Percentiles rank a stretch among this genome's conserved stretches.
phyloP scores from a whole-genome alignment of 1,140 invertebrate genomes.

The Formica selysi region DNA sequence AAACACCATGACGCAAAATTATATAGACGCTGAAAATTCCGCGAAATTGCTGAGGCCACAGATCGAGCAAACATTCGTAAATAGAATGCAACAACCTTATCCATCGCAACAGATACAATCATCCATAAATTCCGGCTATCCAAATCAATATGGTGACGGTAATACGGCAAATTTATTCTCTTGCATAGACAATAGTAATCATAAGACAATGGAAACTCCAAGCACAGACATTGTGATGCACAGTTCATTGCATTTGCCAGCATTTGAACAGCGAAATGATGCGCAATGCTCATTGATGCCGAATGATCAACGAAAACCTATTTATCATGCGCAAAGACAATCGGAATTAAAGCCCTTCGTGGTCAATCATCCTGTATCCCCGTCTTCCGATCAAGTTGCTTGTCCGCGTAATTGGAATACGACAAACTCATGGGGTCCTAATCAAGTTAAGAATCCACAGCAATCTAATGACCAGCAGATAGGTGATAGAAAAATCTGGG shows the following conservation, averaged over 20 bases:
- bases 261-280: conserved; percentile 60
- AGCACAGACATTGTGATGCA: conserved; percentile 73
- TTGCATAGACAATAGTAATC: conserved; percentile 69
- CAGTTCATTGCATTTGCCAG: conserved; percentile 63
- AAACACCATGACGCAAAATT: conserved; percentile 66
- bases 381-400: conserved; percentile 69
- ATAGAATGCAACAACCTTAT: conserved; percentile 67
- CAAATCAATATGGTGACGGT: conserved; percentile 62
- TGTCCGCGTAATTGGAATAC: conserved; percentile 73
- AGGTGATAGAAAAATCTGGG: conserved; percentile 68
- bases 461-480: conserved; percentile 63
- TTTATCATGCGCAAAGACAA: conserved; percentile 63
- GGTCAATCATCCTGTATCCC: conserved; percentile 67
- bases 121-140: conserved; percentile 63
- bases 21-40: conserved; percentile 67
- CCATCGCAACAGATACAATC: conserved; percentile 53
- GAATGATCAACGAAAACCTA: conserved; percentile 68
- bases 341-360: conserved; percentile 65
- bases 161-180: conserved; percentile 68
- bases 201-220: conserved; percentile 65
- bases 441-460: conserved; percentile 57
- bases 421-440: conserved; percentile 67
- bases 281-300: conserved; percentile 56
- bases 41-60: conserved; percentile 69
- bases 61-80: conserved; percentile 64